Conservation (phyloP, 1,140 invertebrate genomes). For the Eumaeus atala region DNA sequence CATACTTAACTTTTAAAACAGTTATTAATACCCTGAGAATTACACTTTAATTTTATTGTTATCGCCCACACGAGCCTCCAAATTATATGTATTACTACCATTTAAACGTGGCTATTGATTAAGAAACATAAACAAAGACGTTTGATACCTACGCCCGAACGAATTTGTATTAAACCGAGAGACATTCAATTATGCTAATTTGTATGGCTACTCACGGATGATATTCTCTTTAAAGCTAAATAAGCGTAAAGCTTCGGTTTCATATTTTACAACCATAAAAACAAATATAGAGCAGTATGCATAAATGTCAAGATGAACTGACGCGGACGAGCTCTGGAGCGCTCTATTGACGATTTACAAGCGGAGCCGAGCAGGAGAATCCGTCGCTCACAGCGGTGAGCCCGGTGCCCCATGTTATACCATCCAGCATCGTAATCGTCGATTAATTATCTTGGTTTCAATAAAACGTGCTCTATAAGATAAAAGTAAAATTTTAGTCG, state of each 20-base stretch:
- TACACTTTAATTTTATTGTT: slow-evolving; percentile 30
- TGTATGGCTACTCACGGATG: slow-evolving; percentile 58
- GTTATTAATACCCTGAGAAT: slow-evolving; percentile 24
- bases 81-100: slow-evolving; percentile 32
- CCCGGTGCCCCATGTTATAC: slow-evolving; percentile 49
- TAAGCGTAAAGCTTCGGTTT: slow-evolving; percentile 50
- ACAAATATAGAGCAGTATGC: slow-evolving; percentile 72
- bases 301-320: slow-evolving; percentile 69
- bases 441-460: slow-evolving; percentile 68
- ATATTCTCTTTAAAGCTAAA: slow-evolving; percentile 51
- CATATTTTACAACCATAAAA: slow-evolving; percentile 72
- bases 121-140: slow-evolving; percentile 50
- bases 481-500: slow-evolving; percentile 61
- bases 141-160: slow-evolving; percentile 47
- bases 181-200: slow-evolving; percentile 70
- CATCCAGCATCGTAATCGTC: slow-evolving; percentile 66
- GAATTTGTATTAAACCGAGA: slow-evolving; percentile 53
- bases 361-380: slow-evolving; percentile 22
- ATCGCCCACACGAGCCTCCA: slow-evolving; percentile 31
- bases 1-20: slow-evolving; percentile 23
- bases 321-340: slow-evolving; percentile 26
- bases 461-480: slow-evolving; percentile 62
- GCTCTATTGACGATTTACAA: neutral
- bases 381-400: slow-evolving; percentile 56
- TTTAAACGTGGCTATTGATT: slow-evolving; percentile 47